Base-by-base conservation (phyloP, 2,888 invertebrate genomes). In the Caradrina clavipalpis region DNA sequence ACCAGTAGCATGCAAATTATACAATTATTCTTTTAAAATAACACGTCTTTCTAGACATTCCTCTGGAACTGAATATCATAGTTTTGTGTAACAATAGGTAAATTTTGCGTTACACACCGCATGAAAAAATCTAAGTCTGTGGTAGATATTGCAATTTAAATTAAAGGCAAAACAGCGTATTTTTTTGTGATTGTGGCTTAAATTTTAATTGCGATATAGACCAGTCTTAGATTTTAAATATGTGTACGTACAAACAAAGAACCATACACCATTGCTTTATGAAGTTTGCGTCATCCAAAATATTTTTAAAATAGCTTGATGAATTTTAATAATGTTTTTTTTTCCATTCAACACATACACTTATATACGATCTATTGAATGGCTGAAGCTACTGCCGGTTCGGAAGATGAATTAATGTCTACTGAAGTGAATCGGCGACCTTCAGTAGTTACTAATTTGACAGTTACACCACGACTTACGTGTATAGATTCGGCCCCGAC, bases 261-360 rank as follows among this genome's bases (percentile, higher is more conserved):
- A 57, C 22, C 35, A 22, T 54, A 45, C 22, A 54, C 47, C n/a
- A 19, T 51, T 45, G 22, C 15, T 21, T 17, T 59, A 59, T 21
- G 58, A 59, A 17, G 2, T 31, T 8, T 42, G 42, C 15, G 31
- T 11, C 21, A 17, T 22, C 5, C 6, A 35, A 31, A 65, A 62
- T 62, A 59, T 76, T 65, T 61, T 76, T 72, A 15, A 76, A 72
- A 73, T 78, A 77, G 60, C 64, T 75, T 75, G 71, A 64, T 70
- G 50, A 60, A 49, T 58, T 45, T 42, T 61, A 19, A 21, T 50
- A 10, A 15, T 1, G 19, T 15, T 15, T 3, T 45, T 21, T 35
- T 19, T 7, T 17, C n/a, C 59, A 61, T 64, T 71, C 31, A 64
- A 60, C 22, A 56, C 49, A 57, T 26, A 26, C 26, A 58, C 47